Percentiles rank a stretch among this genome's conserved stretches.
Evolutionary conservation across 2,888 invertebrate species (phyloP).

Genomic region (Drosophila greeni): DNA sequence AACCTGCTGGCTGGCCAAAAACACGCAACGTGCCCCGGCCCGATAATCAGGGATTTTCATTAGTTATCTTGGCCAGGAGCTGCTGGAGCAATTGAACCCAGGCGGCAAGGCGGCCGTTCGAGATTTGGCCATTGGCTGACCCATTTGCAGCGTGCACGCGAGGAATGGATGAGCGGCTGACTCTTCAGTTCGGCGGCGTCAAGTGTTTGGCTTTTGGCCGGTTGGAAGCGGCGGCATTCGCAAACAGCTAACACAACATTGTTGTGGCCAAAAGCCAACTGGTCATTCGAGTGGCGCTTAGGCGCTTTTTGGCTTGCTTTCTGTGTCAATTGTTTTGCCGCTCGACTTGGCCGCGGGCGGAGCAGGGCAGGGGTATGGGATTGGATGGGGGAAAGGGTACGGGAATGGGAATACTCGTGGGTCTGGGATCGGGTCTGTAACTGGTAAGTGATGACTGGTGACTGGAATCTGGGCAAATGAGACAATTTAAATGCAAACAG

Average conservation of each 20-base stretch:
- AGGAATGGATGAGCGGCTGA: conserved; percentile 39
- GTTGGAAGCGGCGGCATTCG: conserved; percentile 28
- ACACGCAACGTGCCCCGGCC: conserved; percentile 64
- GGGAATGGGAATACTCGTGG: background rate
- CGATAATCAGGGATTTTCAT: conserved; percentile 63
- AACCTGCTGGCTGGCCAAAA: conserved; percentile 43
- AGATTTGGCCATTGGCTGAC: conserved; percentile 53
- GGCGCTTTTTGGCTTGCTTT: conserved; percentile 61
- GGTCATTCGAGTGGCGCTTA: conserved; percentile 71
- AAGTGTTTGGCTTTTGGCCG: conserved; percentile 61
- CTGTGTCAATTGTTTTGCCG: conserved; percentile 68
- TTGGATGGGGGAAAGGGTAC: background rate
- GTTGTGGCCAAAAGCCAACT: conserved; percentile 41
- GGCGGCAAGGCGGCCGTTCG: conserved; percentile 5
- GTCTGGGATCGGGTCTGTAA: conserved; percentile 8
- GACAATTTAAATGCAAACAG: conserved; percentile 71
- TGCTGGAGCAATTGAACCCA: conserved; percentile 20
- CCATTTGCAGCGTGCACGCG: conserved; percentile 70
- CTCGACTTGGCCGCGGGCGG: conserved; percentile 39
- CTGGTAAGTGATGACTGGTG: conserved; percentile 7
- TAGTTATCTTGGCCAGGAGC: conserved; percentile 36
- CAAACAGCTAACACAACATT: conserved; percentile 42
- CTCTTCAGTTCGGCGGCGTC: conserved; percentile 59
- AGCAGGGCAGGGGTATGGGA: conserved; percentile 7
- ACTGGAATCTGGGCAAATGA: conserved; percentile 50